A percentile compares a stretch with the other conserved stretches of the same genome.
phyloP scores from a whole-genome alignment of 2,113 vertebrate genomes.

The Pachypanchax playfairii region DNA sequence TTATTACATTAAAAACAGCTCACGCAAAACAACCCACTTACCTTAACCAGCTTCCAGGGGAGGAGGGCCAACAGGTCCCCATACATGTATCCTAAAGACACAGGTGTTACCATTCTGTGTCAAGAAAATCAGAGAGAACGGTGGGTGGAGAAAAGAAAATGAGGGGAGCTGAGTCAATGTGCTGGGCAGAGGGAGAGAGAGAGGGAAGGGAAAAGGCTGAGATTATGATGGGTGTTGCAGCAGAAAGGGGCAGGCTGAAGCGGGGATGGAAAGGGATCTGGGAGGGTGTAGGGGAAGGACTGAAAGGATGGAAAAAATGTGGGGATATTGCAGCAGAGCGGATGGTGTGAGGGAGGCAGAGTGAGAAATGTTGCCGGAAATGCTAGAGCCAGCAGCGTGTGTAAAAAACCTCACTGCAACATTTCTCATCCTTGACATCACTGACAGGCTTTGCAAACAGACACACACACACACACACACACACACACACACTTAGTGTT shows the following conservation, averaged over 20 bases:
- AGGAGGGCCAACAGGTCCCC: conserved; percentile 43
- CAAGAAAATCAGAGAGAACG: conserved; percentile 58
- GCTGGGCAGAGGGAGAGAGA: conserved; percentile 29
- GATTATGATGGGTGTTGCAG: conserved; percentile 50
- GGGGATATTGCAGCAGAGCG: conserved; percentile 71
- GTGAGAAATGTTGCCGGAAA: conserved; percentile 77
- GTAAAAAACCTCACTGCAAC: conserved; percentile 70
- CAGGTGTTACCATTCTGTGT: conserved; percentile 65
- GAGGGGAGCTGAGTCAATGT: not conserved
- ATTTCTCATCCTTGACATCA: conserved; percentile 77
- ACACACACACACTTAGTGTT: conserved; percentile 20
- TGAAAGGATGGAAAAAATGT: conserved; percentile 66
- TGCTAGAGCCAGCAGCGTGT: conserved; percentile 72
- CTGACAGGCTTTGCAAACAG: conserved; percentile 70
- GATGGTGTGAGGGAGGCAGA: conserved; percentile 71
- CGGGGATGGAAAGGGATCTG: conserved; percentile 32
- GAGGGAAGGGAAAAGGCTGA: conserved; percentile 31
- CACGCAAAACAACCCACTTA: conserved; percentile 69
- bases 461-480: conserved; percentile 18
- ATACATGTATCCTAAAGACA: conserved; percentile 41
- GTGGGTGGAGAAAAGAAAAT: conserved; percentile 28
- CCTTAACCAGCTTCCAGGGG: conserved; percentile 67
- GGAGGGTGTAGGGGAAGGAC: conserved; percentile 31
- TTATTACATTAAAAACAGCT: conserved; percentile 37
- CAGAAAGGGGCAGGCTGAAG: conserved; percentile 46